Evolutionary conservation across 2,797 vertebrate genomes (phyloP).

Genomic region (Myotis pilosus): DNA sequence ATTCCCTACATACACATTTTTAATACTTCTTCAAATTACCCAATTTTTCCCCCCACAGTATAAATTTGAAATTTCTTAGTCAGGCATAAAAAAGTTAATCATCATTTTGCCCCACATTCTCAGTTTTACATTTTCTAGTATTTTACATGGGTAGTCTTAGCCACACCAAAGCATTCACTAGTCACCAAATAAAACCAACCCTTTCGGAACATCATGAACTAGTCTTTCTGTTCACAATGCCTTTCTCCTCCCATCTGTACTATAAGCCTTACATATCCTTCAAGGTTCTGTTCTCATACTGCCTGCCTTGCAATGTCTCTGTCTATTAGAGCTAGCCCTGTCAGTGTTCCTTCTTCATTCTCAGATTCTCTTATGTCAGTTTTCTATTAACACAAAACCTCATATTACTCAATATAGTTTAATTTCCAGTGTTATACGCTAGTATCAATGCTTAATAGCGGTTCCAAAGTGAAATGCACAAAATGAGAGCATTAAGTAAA

Average conservation of each 20-base stretch:
- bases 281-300: fast-evolving
- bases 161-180: not conserved
- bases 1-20: not conserved
- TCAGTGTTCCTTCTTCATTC: no score
- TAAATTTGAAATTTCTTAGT: not conserved
- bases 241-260: not conserved
- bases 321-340: fast-evolving
- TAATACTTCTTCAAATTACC: not conserved
- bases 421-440: not conserved
- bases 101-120: not conserved
- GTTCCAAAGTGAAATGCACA: not conserved
- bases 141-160: not conserved
- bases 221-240: not conserved
- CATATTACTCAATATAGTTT: not conserved
- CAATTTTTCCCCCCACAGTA: not conserved
- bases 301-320: fast-evolving
- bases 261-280: fast-evolving
- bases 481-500: not conserved
- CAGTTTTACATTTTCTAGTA: not conserved
- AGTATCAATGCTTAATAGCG: not conserved
- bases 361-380: not conserved
- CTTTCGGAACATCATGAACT: not conserved
- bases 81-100: not conserved
- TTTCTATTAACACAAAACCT: not conserved
- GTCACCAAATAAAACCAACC: not conserved